Evolutionary conservation across 1,140 invertebrate genomes (phyloP).

Genomic region (Leptoteleia sp.): DNA sequence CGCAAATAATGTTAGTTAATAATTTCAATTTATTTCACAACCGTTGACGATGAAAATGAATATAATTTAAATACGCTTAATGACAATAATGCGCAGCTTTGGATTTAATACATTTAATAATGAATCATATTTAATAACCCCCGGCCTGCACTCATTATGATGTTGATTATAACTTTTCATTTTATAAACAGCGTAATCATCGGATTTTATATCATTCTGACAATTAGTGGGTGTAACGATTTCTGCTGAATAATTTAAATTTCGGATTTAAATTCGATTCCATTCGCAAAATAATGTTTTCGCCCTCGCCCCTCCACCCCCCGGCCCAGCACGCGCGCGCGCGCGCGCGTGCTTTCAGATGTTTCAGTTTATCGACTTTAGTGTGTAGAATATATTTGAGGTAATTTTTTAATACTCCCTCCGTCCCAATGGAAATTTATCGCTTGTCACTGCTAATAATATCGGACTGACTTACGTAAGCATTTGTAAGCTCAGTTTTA

Average conservation of each 20-base stretch:
- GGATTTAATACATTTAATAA: constrained; percentile 53
- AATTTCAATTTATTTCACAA: constrained; percentile 51
- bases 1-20: constrained; percentile 53
- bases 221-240: constrained; percentile 32
- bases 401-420: constrained; percentile 22
- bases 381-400: constrained; percentile 9
- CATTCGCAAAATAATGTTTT: no score
- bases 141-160: constrained; percentile 17
- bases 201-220: constrained; percentile 26
- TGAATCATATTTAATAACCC: constrained; percentile 41
- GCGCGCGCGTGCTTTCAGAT: no score
- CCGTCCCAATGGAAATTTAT: constrained; percentile 36
- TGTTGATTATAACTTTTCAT: constrained; percentile 27
- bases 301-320: no score
- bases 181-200: constrained; percentile 37
- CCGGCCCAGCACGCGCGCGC: no score
- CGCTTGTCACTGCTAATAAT: constrained; percentile 47
- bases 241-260: constrained; percentile 3
- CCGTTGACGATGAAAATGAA: constrained; percentile 38
- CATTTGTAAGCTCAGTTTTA: constrained; percentile 62
- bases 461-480: constrained; percentile 31
- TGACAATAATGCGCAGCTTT: constrained; percentile 43
- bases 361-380: constrained; percentile 8
- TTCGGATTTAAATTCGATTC: no score
- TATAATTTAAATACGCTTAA: constrained; percentile 49